Evolutionary conservation across 2,797 vertebrate species (phyloP).

Genomic region (Thamnophis elegans): DNA sequence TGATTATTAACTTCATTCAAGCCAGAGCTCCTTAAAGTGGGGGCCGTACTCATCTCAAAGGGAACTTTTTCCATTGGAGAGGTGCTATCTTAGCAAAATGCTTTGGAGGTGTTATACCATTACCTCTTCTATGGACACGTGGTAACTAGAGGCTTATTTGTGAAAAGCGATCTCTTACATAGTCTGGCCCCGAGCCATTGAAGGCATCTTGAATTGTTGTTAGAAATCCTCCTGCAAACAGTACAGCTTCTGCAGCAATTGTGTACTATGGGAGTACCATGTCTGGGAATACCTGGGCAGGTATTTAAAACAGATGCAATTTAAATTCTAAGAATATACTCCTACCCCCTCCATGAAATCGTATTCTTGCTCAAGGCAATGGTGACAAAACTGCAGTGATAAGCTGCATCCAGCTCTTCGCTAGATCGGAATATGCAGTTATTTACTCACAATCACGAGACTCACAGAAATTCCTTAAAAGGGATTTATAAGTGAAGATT

Average conservation of each 20-base stretch:
- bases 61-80: neutral
- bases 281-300: neutral
- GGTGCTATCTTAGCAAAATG: neutral
- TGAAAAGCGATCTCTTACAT: neutral
- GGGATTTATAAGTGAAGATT: neutral
- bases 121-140: neutral
- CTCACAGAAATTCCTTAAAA: neutral
- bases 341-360: neutral
- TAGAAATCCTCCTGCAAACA: neutral
- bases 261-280: neutral
- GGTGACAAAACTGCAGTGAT: neutral
- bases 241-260: neutral
- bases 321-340: neutral
- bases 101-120: neutral
- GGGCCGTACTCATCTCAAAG: neutral
- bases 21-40: neutral
- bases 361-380: neutral
- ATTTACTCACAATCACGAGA: conserved; percentile 4
- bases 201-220: neutral
- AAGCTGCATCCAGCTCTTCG: neutral
- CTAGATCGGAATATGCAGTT: neutral
- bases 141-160: neutral
- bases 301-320: neutral
- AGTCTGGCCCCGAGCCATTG: neutral
- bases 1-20: neutral